A percentile compares a stretch with the other conserved stretches of the same genome.
Evolutionary conservation across 1,140 invertebrate species (phyloP).

Genomic region (Eciton burchellii): DNA sequence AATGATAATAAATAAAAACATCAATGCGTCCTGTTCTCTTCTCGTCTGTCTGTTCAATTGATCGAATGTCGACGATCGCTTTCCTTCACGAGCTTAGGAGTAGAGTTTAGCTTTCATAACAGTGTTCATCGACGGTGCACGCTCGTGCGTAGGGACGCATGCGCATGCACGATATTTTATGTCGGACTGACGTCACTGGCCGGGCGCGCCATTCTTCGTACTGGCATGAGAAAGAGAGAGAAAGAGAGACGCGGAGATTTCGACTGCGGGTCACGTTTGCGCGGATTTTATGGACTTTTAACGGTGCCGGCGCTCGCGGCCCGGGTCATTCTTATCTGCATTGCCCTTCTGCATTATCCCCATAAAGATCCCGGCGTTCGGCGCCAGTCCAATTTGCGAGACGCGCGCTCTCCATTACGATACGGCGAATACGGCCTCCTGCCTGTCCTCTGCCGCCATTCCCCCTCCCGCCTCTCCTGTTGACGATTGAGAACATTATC

Average conservation of each 20-base stretch:
- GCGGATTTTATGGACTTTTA: conserved; percentile 64
- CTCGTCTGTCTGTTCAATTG: no score
- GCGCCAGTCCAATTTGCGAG: conserved; percentile 63
- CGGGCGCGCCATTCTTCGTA: conserved; percentile 25
- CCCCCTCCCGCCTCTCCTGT: no score
- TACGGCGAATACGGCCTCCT: no score
- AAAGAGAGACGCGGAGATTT: conserved; percentile 58
- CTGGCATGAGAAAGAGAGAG: conserved; percentile 18
- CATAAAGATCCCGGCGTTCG: conserved; percentile 52
- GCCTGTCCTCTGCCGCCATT: no score
- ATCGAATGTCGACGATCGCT: neutral
- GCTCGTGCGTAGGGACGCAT: neutral
- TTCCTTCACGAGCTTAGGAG: neutral
- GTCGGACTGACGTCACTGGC: conserved; percentile 60
- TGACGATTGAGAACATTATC: neutral
- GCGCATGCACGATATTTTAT: conserved; percentile 23
- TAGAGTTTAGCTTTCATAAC: neutral
- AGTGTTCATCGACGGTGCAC: conserved; percentile 8
- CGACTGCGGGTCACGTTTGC: conserved; percentile 51
- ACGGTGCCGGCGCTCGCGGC: conserved; percentile 35
- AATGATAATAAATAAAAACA: no score
- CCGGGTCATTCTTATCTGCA: conserved; percentile 52
- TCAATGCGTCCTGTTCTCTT: no score
- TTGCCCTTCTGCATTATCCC: conserved; percentile 27
- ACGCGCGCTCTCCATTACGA: conserved; percentile 34